A percentile compares a stretch with the other conserved stretches of the same genome.
Evolutionary conservation across 2,888 invertebrate species (phyloP).

Genomic region (Athrips mouffetella): DNA sequence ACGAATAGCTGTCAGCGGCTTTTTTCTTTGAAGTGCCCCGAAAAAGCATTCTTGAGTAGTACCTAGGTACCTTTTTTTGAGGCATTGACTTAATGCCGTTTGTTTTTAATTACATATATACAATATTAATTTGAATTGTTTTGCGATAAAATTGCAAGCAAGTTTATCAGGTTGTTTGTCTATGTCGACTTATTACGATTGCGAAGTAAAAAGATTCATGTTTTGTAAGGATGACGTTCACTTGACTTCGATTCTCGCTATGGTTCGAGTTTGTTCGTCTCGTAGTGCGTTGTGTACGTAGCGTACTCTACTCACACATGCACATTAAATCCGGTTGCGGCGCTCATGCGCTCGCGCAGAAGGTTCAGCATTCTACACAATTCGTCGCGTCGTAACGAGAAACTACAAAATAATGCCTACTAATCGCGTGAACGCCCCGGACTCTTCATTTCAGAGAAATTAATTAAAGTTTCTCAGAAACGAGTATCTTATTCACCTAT

Average conservation of each 20-base stretch:
- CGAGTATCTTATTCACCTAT: conserved; percentile 54
- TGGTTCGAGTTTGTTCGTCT: conserved; percentile 34
- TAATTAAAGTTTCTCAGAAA: conserved; percentile 65
- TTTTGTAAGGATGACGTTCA: conserved; percentile 27
- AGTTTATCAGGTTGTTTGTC: background rate
- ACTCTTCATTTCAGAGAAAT: conserved; percentile 61
- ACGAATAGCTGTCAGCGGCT: no score
- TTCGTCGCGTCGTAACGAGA: conserved; percentile 46
- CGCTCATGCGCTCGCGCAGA: conserved; percentile 32
- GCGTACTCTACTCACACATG: conserved; percentile 37
- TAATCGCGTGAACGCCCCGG: conserved; percentile 47
- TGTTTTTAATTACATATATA: no score
- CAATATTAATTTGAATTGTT: background rate
- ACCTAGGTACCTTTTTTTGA: no score
- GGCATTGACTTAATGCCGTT: no score
- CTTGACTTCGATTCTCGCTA: conserved; percentile 31
- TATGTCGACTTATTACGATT: conserved; percentile 32
- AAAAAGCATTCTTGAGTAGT: no score
- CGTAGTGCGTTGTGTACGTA: conserved; percentile 29
- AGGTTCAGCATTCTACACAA: conserved; percentile 38
- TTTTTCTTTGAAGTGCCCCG: no score
- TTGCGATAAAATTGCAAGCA: background rate
- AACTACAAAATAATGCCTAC: conserved; percentile 45
- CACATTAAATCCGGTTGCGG: conserved; percentile 45
- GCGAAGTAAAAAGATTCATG: conserved; percentile 31